A percentile compares a stretch with the other conserved stretches of the same genome.
Conservation (phyloP, 2,888 invertebrate species). For the Parnassius apollo region DNA sequence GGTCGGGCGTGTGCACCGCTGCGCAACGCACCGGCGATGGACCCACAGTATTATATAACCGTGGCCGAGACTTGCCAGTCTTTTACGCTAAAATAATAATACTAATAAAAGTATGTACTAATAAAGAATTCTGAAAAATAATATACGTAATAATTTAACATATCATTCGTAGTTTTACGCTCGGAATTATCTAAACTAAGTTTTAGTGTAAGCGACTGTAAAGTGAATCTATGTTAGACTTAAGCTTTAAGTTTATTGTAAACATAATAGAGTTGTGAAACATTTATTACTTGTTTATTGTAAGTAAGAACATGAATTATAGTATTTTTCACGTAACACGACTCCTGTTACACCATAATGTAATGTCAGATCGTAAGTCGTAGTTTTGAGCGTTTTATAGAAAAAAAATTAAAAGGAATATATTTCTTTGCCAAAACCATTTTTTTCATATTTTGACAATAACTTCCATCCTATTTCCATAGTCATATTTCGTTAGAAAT, state of each 20-base stretch:
- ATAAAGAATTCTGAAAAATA: neutral
- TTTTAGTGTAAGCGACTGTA: conserved; percentile 8
- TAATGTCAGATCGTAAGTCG: too few species aligned
- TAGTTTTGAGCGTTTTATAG: too few species aligned
- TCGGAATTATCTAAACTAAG: neutral
- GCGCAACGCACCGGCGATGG: neutral
- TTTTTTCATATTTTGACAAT: too few species aligned
- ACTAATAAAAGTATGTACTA: neutral
- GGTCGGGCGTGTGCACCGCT: conserved; percentile 8
- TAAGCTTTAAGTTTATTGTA: conserved; percentile 5
- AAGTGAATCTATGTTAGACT: conserved; percentile 7
- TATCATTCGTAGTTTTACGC: neutral
- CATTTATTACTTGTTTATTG: neutral
- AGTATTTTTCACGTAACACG: too few species aligned
- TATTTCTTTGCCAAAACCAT: too few species aligned
- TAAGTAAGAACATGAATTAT: neutral
- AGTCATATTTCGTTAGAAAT: too few species aligned
- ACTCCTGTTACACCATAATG: too few species aligned
- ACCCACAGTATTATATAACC: conserved; percentile 5
- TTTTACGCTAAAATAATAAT: neutral
- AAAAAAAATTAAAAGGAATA: too few species aligned
- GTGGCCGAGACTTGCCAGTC: conserved; percentile 9
- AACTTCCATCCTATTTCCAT: too few species aligned
- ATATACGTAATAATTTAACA: neutral
- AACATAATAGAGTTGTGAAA: conserved; percentile 3